Percentiles rank a stretch among this genome's conserved stretches.
These are phyloP conservation scores for Plectrocnemia conspersa DNA, from an alignment of 1,140 invertebrate species.

Conservation along the genomic window DNA sequence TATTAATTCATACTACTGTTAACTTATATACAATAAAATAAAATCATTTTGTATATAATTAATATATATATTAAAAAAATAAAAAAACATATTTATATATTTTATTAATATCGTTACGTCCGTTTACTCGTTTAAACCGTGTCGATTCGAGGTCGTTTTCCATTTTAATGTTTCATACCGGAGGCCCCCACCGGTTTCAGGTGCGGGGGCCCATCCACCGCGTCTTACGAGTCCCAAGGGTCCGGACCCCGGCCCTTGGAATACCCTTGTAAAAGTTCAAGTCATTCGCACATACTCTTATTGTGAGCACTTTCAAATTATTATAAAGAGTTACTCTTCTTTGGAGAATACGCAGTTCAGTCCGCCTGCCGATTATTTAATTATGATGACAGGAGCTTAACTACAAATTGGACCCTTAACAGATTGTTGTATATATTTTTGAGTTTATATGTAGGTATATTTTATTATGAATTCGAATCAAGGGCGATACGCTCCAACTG, in stretches of 20 bases:
- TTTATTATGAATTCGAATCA: background rate
- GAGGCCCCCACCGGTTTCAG: too few relatives aligned
- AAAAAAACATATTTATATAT: too few relatives aligned
- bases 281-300: constrained; percentile 34
- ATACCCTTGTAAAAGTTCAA: constrained; percentile 29
- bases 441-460: background rate
- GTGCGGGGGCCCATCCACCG: constrained; percentile 10
- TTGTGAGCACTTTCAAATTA: constrained; percentile 34
- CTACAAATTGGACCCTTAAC: background rate
- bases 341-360: constrained; percentile 6
- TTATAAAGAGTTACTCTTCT: constrained; percentile 34
- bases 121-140: too few relatives aligned
- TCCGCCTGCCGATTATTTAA: background rate
- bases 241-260: constrained; percentile 13
- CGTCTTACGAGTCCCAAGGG: constrained; percentile 28
- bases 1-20: too few relatives aligned
- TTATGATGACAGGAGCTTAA: constrained; percentile 5
- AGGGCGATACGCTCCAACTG: constrained; percentile 4
- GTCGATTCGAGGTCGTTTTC: background rate
- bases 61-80: too few relatives aligned
- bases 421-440: background rate
- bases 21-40: too few relatives aligned
- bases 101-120: too few relatives aligned
- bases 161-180: constrained; percentile 3
- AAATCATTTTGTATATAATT: too few relatives aligned